Conservation (phyloP, 2,888 invertebrate species). For the Gryllus longicercus region DNA sequence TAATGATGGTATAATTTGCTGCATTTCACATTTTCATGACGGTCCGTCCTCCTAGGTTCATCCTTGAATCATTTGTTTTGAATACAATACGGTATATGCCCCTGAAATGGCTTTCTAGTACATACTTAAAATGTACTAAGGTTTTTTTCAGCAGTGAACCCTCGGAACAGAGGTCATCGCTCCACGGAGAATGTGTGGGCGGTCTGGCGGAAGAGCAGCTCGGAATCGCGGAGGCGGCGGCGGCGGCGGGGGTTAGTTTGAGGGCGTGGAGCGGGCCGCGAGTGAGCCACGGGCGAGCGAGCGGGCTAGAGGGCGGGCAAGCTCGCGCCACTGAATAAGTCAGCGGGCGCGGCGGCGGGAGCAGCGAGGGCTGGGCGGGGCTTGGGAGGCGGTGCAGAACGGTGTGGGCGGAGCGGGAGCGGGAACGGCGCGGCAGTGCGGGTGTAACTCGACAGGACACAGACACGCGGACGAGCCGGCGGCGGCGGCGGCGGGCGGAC, state of each 20-base stretch:
- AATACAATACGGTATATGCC: no score
- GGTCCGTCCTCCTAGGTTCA: no score
- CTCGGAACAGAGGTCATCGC: no score
- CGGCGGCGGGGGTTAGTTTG: background rate
- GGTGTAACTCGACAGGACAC: conserved; percentile 11
- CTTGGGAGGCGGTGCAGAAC: background rate
- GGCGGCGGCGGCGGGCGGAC: no score
- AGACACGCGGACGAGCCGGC: background rate
- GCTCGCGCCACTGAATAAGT: background rate
- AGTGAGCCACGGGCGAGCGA: background rate
- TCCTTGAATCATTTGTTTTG: no score
- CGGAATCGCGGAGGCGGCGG: background rate
- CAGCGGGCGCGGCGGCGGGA: background rate
- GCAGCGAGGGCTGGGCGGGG: background rate
- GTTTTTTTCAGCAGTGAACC: no score
- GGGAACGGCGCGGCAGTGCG: background rate
- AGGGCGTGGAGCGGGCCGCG: background rate
- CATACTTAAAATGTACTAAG: no score
- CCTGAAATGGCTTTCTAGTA: no score
- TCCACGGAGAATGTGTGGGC: no score
- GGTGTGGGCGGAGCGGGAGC: background rate
- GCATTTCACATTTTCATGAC: no score
- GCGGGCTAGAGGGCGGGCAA: background rate
- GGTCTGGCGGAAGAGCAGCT: no score
- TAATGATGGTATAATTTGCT: no score